phyloP scores from a whole-genome alignment of 2,113 vertebrate species.

The Syngnathus floridae region DNA sequence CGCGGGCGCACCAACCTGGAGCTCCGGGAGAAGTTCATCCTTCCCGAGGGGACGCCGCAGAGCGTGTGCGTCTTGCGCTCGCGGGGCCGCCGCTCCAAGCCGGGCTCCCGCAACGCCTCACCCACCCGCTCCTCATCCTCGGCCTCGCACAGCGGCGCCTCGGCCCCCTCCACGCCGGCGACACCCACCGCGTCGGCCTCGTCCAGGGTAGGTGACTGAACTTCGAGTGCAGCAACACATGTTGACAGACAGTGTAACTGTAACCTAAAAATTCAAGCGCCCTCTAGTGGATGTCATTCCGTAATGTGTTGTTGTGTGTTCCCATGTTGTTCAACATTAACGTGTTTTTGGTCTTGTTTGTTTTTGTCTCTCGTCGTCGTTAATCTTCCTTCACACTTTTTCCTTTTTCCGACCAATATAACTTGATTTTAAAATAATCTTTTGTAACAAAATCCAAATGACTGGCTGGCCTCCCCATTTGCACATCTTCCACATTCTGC shows the following conservation, averaged over 20 bases:
- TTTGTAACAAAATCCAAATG: background rate
- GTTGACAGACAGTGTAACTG: too few species aligned
- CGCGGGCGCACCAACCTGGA: slow-evolving; percentile 96
- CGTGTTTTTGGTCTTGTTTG: background rate
- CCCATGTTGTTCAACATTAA: background rate
- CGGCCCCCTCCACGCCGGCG: slow-evolving; percentile 86
- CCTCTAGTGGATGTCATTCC: background rate
- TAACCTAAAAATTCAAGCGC: too few species aligned
- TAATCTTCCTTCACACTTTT: slow-evolving; percentile 1
- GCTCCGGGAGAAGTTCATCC: slow-evolving; percentile 95
- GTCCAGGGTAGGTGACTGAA: slow-evolving; percentile 74
- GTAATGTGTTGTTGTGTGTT: background rate
- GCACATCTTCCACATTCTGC: background rate
- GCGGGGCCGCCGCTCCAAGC: slow-evolving; percentile 88
- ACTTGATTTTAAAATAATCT: background rate
- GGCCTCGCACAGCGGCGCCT: slow-evolving; percentile 92
- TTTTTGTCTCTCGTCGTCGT: background rate
- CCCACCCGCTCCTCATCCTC: slow-evolving; percentile 94
- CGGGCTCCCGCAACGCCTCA: slow-evolving; percentile 89
- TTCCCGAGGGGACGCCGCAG: slow-evolving; percentile 88
- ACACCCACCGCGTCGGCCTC: slow-evolving; percentile 86
- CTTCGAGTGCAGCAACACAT: too few species aligned
- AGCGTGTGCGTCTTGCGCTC: slow-evolving; percentile 92
- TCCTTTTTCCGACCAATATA: background rate
- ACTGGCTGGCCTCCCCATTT: background rate